Evolutionary conservation across 2,888 invertebrate species (phyloP), one percentile per base, ranked within the genome.

Genomic region (Caenorhabditis sp.): DNA sequence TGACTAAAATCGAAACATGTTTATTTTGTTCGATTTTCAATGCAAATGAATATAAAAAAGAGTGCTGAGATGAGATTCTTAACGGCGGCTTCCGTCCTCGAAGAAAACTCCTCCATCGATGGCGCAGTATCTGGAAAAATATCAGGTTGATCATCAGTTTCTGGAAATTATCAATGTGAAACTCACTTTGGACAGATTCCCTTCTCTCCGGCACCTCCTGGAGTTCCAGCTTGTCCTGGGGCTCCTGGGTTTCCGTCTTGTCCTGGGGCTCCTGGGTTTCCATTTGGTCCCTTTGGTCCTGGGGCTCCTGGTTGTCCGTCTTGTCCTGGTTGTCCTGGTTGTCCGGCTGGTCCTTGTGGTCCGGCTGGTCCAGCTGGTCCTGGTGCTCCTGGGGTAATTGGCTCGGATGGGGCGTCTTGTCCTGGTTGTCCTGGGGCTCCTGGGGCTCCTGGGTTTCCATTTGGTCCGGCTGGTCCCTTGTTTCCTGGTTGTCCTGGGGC

Each of bases 361-460:
- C 77, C 77, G 54, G 73, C 61, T 53, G 70, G 56, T 74, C 77
- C 77, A 43, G 73, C 66, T 59, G 77, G 70, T 74, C 77, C 77
- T 64, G 77, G 77, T 52, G 72, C 73, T 67, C 77, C 77, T 62
- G 77, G 77, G 23, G 63, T 60, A 54, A 77, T 72, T 61, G 77
- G 77, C 68, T 77, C 77, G 21, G 70, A 70, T 58, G 57, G 66
- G 25, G 73, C 77, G 57, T 72, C 72, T 31, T 67, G 63, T 70
- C 77, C 77, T 56, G 77, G 77, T 53, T 67, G 66, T 77, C 77
- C 77, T 57, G 67, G 76, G 57, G 78, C 80, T 67, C 81, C 81
- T 36, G 81, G 81, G 12, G 77, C 70, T 73, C 83, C 80, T 50
- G 81, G 83, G 69, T 80, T 76, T 70, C 82, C 81, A 59, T 74